Evolutionary conservation across 2,888 invertebrate species (phyloP).

Genomic region (Aplocera efformata): DNA sequence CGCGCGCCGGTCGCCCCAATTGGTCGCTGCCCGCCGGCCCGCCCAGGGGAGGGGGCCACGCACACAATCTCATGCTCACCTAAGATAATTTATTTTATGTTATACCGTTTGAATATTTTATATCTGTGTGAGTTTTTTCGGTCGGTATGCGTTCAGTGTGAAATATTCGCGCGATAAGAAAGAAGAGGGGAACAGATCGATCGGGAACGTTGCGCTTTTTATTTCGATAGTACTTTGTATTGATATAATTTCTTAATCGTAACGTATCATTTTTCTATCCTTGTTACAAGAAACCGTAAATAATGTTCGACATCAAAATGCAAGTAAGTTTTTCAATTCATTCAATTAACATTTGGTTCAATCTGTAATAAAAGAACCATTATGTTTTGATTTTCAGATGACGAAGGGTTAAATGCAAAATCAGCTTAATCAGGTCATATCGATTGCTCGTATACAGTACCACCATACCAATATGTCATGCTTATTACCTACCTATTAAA

Average conservation of each 20-base stretch:
- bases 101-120: conserved; percentile 81
- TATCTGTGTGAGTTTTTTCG: conserved; percentile 80
- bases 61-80: conserved; percentile 73
- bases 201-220: conserved; percentile 76
- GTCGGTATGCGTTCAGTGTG: conserved; percentile 79
- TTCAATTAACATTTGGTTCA: no score
- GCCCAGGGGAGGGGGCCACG: conserved; percentile 74
- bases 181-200: conserved; percentile 79
- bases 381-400: no score
- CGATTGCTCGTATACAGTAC: no score
- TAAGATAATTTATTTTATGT: conserved; percentile 81
- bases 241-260: conserved; percentile 43
- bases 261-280: not conserved
- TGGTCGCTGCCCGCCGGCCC: conserved; percentile 68
- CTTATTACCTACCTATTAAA: no score
- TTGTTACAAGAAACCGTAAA: no score
- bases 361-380: no score
- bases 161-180: conserved; percentile 80
- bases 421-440: no score
- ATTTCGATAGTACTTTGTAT: conserved; percentile 59
- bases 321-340: no score
- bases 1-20: conserved; percentile 81
- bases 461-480: no score
- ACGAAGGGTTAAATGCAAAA: no score
- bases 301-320: no score